Conservation (phyloP, 2,888 invertebrate species). For the Leucophora obtusa region DNA sequence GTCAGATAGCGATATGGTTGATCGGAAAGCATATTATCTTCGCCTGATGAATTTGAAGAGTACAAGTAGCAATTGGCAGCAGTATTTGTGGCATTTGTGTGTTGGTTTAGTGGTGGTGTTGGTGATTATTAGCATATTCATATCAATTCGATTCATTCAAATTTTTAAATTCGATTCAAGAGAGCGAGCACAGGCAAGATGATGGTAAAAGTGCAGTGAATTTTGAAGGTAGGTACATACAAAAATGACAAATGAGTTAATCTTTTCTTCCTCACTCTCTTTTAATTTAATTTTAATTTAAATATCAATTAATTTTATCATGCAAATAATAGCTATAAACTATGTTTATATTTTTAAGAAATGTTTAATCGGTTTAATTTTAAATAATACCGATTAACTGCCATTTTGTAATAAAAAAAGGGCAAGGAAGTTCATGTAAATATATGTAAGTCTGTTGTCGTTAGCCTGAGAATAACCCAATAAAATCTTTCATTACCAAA, state of each 20-base stretch:
- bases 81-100: slow-evolving; percentile 45
- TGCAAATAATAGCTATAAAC: slow-evolving; percentile 17
- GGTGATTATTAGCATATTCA: slow-evolving; percentile 49
- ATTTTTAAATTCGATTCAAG: slow-evolving; percentile 51
- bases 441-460: too few relatives aligned
- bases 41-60: slow-evolving; percentile 81
- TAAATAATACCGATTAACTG: too few relatives aligned
- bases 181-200: slow-evolving; percentile 39
- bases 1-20: slow-evolving; percentile 95
- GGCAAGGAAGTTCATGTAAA: too few relatives aligned
- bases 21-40: slow-evolving; percentile 94
- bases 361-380: not conserved
- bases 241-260: slow-evolving; percentile 50
- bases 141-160: slow-evolving; percentile 49
- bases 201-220: slow-evolving; percentile 42
- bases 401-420: too few relatives aligned
- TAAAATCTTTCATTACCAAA: too few relatives aligned
- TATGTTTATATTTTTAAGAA: not conserved
- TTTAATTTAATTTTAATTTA: not conserved
- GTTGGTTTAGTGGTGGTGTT: slow-evolving; percentile 17
- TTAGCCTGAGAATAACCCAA: too few relatives aligned
- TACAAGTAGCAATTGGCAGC: slow-evolving; percentile 62
- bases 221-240: slow-evolving; percentile 58
- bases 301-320: slow-evolving; percentile 32
- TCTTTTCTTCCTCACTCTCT: slow-evolving; percentile 25